Percentiles rank a stretch among this genome's conserved stretches.
Conservation (phyloP, 2,888 invertebrate species). For the Andrena dorsata region DNA sequence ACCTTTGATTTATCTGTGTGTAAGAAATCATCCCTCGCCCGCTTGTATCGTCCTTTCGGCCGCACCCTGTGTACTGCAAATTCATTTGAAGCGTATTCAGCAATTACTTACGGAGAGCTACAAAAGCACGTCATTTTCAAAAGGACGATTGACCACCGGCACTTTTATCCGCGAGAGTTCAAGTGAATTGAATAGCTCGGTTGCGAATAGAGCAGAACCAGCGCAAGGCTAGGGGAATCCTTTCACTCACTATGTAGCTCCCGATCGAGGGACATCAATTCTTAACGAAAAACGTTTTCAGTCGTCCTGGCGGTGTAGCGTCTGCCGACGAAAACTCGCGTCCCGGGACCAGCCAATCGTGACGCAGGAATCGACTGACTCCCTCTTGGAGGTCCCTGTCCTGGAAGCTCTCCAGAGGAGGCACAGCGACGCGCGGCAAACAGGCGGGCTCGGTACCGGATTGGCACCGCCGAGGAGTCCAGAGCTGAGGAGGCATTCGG, state of each 20-base stretch:
- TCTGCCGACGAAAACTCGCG: slow-evolving; percentile 93
- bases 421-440: slow-evolving; percentile 90
- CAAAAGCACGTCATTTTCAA: neutral
- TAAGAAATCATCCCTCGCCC: too few relatives aligned
- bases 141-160: neutral
- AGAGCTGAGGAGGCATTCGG: slow-evolving; percentile 93
- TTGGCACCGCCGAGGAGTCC: slow-evolving; percentile 94
- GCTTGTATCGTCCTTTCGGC: too few relatives aligned
- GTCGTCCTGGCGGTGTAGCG: slow-evolving; percentile 93
- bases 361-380: slow-evolving; percentile 94
- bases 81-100: too few relatives aligned
- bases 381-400: slow-evolving; percentile 92
- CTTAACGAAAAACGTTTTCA: slow-evolving; percentile 28
- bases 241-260: neutral
- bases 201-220: neutral
- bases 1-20: too few relatives aligned
- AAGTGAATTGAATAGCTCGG: neutral
- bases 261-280: neutral
- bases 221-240: neutral
- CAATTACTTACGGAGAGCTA: too few relatives aligned
- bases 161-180: neutral
- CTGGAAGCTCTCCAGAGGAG: slow-evolving; percentile 92
- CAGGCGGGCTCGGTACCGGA: slow-evolving; percentile 86
- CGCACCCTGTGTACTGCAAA: too few relatives aligned
- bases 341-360: slow-evolving; percentile 90